Base-by-base conservation (phyloP, 2,888 invertebrate genomes). In the Drosophila peninsularis region DNA sequence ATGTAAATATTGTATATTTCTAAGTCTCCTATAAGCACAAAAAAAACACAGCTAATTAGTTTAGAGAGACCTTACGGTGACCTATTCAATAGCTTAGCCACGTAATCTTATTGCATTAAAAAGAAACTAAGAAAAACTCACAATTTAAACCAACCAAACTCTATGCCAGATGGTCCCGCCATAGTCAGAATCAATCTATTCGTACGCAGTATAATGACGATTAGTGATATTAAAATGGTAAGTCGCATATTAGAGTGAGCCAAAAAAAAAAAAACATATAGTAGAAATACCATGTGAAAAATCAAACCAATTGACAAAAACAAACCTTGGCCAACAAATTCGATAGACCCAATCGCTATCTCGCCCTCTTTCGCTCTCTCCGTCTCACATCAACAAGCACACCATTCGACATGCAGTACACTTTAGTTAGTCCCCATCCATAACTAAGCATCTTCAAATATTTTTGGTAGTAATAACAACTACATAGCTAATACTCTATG, bases 171-270 rank as follows among this genome's bases (percentile, higher is more conserved):
- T 96, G 98, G 98, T 93, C 98, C 98, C 93, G 98, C 98, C 93
- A 95, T 97, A 94, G 98, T 98, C 94, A 96, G 96, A 94, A 97
- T 98, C 94, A 98, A 98, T 96, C 96, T 98, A 94, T 98, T 98
- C 96, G 97, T 98, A 94, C 95, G 98, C 95, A 98, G 97, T 96
- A 97, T 98, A 93, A 97, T 97, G 93, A 98, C 98, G 93, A 98
- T 98, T 94, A 98, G 98, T 96, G 98, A 98, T 95, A 98, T 97
- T 94, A 98, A 98, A 95, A 98, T 98, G 98, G 98, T 98, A 96
- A 98, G 98, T 97, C 93, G 67, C 69, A 68, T 68, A 58, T 60
- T 54, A 61, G 77, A 69, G 55, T 64, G 61, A 53, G 78, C 19
- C 60, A 14, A 42, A 52, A 27, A 47, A 37, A 7, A 9, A 17